Evolutionary conservation across 1,140 invertebrate genomes (phyloP), one percentile per base, ranked within the genome.

Genomic region (Dendrolimus punctatus): DNA sequence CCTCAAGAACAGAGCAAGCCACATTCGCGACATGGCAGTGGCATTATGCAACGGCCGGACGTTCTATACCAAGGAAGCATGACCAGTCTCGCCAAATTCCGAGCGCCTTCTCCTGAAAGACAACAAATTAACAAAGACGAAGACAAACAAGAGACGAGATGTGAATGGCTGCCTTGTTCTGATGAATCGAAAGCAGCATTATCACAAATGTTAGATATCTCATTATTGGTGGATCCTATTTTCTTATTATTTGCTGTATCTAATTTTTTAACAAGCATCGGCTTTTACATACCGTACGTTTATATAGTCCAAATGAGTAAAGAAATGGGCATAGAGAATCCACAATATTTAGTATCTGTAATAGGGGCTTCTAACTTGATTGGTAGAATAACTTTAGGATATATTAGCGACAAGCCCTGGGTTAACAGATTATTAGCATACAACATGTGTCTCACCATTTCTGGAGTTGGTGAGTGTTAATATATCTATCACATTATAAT

Each of bases 241-340:
- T 99, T 99, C 76, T 88, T 99, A 52, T 83, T 99, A 49, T 99
- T 99, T 83, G 92, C 93, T 23, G 54, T 96, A 39, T 98, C 96
- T 37, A 99, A 99, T 84, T 98, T 99, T 76, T 92, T 96, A 69
- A 99, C 97, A 6, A 97, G 95, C 74, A 95, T 99, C 64, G 98
- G 98, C 40, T 99, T 98, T 88, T 97, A 98, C 80, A 92, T 98
- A 68, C 98, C 98, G 52, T 95, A 98, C 87, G 89, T 98, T 60
- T 96, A 94, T 81, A 90, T 95, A 43, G 91, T 92, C 56, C 88
- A 92, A 46, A 90, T 92, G 80, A 92, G 93, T 4, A 83, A 91
- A 51, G 76, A 89, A 6, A 64, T 91, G 46, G 85, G 85, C 1
- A 88, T 96, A 8, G 60, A 81, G 76, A 89, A 60, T 79, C 89